These are phyloP conservation scores for Anguilla rostrata DNA, from an alignment of 2,113 vertebrate genomes.

Conservation along the genomic window DNA sequence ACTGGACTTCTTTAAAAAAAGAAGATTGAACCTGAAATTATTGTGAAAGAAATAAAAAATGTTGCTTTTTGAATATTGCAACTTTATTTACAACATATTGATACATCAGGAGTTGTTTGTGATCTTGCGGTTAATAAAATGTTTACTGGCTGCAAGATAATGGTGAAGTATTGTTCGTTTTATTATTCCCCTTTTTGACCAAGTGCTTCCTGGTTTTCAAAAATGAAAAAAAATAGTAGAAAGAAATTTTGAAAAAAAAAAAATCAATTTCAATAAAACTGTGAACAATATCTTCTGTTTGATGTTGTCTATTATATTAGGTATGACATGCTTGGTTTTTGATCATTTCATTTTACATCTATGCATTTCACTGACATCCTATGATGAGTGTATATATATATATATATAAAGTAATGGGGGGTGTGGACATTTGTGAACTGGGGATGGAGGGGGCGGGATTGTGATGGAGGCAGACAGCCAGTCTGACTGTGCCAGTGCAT, in stretches of 20 bases:
- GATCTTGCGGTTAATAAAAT: slow-evolving; percentile 93
- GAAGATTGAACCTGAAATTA: slow-evolving; percentile 62
- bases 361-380: not conserved
- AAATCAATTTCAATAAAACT: slow-evolving; percentile 66
- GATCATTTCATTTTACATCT: not conserved
- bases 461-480: too few relatives aligned
- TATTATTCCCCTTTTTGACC: slow-evolving; percentile 67
- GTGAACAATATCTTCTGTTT: slow-evolving; percentile 63
- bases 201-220: slow-evolving; percentile 72
- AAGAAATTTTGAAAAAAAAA: slow-evolving; percentile 7
- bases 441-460: too few relatives aligned
- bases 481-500: too few relatives aligned
- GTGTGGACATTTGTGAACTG: too few relatives aligned
- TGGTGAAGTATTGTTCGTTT: slow-evolving; percentile 67
- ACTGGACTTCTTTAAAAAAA: slow-evolving; percentile 54
- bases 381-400: not conserved
- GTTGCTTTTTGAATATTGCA: slow-evolving; percentile 64
- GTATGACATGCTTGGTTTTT: not conserved
- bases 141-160: slow-evolving; percentile 85
- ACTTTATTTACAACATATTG: slow-evolving; percentile 71
- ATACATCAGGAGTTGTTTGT: slow-evolving; percentile 79
- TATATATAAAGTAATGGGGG: too few relatives aligned
- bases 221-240: slow-evolving; percentile 36
- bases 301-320: slow-evolving; percentile 13
- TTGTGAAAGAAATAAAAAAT: slow-evolving; percentile 67